Evolutionary conservation across 2,113 vertebrate species (phyloP), one percentile per base, ranked within the genome.

Genomic region (Riparia riparia): DNA sequence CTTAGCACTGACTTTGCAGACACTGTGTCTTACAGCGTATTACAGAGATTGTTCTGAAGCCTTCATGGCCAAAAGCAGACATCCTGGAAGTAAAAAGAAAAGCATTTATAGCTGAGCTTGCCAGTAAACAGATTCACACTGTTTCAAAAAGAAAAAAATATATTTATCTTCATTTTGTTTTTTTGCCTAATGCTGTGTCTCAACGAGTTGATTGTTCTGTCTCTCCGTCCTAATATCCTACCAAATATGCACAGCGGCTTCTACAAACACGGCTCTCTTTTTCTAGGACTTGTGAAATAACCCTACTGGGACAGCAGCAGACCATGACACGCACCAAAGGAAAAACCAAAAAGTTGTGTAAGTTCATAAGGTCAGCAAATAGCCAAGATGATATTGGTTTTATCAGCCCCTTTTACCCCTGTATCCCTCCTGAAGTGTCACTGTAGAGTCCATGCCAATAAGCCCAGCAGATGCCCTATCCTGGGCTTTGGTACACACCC

Each of bases 31-130:
- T 87, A 85, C 15, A 82, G 54, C 29, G 20, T 65, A 63, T 56
- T 80, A 65, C 19, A 90, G 60, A 77, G 32, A 61, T 66, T 53
- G 44, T 72, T 89, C 80, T 83, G 57, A 89, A 82, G 65, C 34
- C 29, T 54, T 77, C 44, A 47, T 6, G 16, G 57, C 63, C 78
- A 71, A 77, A 83, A 92, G 47, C 4, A 89, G 61, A 86, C 44
- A 61, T 85, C 44, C 58, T 77, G 66, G n/a, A 69, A 96, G 64
- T 89, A 70, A 90, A 87, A 82, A 58, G 64, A 37, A 94, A 88
- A 44, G 45, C 50, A 83, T 58, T 92, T 42, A 77, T 45, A 81
- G 57, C 12, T 54, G n/a, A 91, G 50, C 24, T 82, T 29, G 25
- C 10, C 29, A 47, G 11, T 72, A 88, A 37, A 89, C 84, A 61